Base-by-base conservation (phyloP, 2,797 vertebrate genomes). In the Strix occidentalis region DNA sequence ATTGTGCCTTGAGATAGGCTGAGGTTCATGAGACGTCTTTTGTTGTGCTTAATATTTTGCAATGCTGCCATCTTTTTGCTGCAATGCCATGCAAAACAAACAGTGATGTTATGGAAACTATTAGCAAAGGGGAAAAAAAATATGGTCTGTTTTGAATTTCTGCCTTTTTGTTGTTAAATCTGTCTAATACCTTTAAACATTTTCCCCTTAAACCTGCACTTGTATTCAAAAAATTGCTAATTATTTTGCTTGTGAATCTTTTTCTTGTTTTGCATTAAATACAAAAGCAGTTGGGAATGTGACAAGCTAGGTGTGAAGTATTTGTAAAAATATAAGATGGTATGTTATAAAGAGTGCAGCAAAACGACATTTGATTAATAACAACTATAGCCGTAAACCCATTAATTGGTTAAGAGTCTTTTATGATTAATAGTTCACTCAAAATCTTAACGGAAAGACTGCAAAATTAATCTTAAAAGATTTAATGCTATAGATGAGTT, bases 291-390 rank as follows among this genome's bases (percentile, higher is more conserved):
- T 33, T 72, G 63, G 6, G 28, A 80, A 75, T 87, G 84, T 29
- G 50, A 92, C 33, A 68, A 88, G 76, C 12, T 71, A 84, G 84
- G 58, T 87, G 63, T 95, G 83, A 90, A 86, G 66, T 74, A 56
- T 11, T 64, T 85, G 50, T 63, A 53, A 82, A 86, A 95, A 75
- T 37, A 77, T 28, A 64, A 89, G 86, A 39, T 61, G 37, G 5
- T 95, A 72, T 92, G 81, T 96, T 89, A 69, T 63, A 48, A 85
- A 58, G 82, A 89, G 48, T 24, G 77, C 86, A 84, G 92, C 71
- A 96, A 97, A 98, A 96, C 93, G 97, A 97, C 89, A 84, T 51
- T 94, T 98, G 97, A 97, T 97, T 84, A 93, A 91, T 84, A 81
- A 69, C 83, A 81, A 70, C 90, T 92, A 46, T 92, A 96, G 58